phyloP scores from a whole-genome alignment of 2,113 vertebrate species.

The Heliornis fulica region DNA sequence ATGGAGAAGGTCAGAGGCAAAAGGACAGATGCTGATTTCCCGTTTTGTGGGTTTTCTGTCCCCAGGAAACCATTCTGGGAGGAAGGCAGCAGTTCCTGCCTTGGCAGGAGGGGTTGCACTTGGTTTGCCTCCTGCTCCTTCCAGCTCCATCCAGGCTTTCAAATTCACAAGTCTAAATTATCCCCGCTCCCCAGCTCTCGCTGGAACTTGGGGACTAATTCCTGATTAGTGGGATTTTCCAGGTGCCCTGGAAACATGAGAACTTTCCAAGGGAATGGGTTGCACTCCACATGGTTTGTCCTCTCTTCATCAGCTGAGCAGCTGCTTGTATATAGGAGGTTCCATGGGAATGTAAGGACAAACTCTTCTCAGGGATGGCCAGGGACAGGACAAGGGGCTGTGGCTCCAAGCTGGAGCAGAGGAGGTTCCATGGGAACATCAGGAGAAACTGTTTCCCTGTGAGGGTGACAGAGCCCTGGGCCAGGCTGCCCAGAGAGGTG shows the following conservation, averaged over 20 bases:
- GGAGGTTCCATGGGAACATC: no score
- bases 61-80: background rate
- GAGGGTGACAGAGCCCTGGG: no score
- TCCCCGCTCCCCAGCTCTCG: background rate
- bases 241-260: background rate
- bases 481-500: no score
- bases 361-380: no score
- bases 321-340: accelerated
- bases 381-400: no score
- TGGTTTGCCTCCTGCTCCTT: background rate
- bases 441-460: no score
- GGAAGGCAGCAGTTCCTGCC: background rate
- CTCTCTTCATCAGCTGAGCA: background rate
- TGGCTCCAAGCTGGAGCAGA: no score
- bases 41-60: background rate
- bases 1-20: background rate
- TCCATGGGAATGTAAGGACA: no score
- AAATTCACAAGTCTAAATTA: background rate
- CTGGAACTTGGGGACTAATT: background rate
- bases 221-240: background rate
- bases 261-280: background rate
- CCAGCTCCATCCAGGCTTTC: background rate
- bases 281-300: background rate
- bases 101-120: background rate
- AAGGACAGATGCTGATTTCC: background rate